These are phyloP conservation scores for Apodemus speciosus DNA, from an alignment of 2,113 vertebrate genomes.

Conservation along the genomic window DNA sequence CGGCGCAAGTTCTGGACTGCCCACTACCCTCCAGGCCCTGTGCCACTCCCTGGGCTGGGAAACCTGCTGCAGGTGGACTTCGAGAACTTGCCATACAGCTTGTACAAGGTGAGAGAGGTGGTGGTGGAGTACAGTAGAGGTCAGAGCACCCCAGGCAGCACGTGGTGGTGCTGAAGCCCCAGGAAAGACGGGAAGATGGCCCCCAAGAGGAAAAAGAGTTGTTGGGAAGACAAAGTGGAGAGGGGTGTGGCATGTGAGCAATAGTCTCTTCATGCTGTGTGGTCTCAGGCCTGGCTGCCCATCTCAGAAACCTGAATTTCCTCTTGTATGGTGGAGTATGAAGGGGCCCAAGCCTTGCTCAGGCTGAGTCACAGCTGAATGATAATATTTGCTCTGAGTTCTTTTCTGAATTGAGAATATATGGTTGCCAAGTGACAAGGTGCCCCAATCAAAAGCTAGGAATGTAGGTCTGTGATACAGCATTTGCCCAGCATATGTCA, in stretches of 20 bases:
- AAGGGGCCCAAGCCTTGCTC: too few relatives aligned
- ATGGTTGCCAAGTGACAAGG: neutral
- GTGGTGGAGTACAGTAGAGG: rapidly evolving
- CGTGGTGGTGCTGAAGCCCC: neutral
- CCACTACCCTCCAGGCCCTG: slow-evolving; percentile 77
- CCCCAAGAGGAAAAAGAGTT: neutral
- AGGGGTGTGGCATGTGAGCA: rapidly evolving
- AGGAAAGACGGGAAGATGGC: neutral
- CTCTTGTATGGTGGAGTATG: neutral
- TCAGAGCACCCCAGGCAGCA: rapidly evolving
- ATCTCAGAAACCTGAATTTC: too few relatives aligned
- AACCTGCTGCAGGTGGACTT: slow-evolving; percentile 80
- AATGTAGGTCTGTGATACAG: neutral
- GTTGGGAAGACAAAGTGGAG: neutral
- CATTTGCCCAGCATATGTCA: neutral
- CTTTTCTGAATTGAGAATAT: neutral
- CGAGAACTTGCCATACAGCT: neutral
- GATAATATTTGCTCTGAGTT: neutral
- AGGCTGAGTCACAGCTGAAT: neutral
- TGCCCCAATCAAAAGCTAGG: neutral
- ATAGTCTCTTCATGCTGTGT: too few relatives aligned
- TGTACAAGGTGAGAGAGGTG: slow-evolving; percentile 72
- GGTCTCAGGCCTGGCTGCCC: too few relatives aligned
- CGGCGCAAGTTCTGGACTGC: slow-evolving; percentile 71
- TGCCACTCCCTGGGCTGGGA: slow-evolving; percentile 75